Conservation (phyloP, 1,140 invertebrate genomes). For the Scylla paramamosain region DNA sequence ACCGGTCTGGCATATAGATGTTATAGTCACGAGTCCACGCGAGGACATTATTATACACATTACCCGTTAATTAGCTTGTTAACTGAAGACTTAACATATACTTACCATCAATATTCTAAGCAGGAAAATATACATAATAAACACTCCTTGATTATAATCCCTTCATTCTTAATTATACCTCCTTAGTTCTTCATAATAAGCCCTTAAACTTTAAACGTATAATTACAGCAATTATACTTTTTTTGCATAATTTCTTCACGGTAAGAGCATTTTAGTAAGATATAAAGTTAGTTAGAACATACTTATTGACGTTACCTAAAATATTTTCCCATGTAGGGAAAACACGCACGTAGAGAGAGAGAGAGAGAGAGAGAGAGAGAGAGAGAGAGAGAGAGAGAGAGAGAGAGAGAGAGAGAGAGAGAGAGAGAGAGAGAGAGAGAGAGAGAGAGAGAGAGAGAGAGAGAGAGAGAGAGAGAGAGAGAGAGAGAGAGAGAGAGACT, state of each 20-base stretch:
- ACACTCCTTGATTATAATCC: background rate
- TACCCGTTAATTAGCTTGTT: background rate
- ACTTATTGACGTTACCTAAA: background rate
- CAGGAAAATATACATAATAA: background rate
- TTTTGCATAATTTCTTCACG: slow-evolving; percentile 15
- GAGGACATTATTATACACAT: background rate
- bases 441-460: too few species aligned
- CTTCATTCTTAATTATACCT: background rate
- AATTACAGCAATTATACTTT: background rate
- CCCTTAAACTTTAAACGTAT: background rate
- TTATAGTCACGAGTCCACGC: background rate
- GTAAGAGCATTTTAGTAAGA: background rate
- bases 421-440: too few species aligned
- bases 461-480: too few species aligned
- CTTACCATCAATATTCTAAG: background rate
- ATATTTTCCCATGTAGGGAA: background rate
- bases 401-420: too few species aligned
- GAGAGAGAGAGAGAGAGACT: too few species aligned
- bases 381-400: too few species aligned
- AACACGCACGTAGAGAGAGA: too few species aligned
- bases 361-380: too few species aligned
- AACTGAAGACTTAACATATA: background rate
- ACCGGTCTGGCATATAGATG: background rate
- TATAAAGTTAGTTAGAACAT: background rate
- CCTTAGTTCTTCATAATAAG: background rate